These are phyloP conservation scores for Macrosiphum euphorbiae DNA, from an alignment of 2,888 invertebrate species.

Conservation along the genomic window DNA sequence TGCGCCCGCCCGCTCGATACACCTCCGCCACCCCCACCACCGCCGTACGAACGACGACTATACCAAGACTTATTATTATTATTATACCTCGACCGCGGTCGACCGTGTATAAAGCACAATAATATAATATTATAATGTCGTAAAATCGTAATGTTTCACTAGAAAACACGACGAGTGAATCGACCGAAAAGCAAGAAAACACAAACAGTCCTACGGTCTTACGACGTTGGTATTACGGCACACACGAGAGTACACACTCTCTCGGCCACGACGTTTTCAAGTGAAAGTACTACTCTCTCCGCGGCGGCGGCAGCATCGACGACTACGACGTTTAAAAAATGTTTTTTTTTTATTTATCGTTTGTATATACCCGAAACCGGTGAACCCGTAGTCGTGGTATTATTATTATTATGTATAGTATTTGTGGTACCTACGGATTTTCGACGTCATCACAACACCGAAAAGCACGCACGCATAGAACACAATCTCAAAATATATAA, in stretches of 20 bases:
- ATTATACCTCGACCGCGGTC: constrained; percentile 16
- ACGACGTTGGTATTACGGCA: not conserved
- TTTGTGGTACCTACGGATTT: constrained; percentile 7
- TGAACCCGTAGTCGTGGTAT: not conserved
- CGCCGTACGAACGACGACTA: not conserved
- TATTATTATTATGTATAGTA: not conserved
- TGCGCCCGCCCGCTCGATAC: constrained; percentile 23
- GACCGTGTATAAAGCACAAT: not conserved
- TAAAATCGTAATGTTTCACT: not conserved
- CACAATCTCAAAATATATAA: constrained; percentile 13
- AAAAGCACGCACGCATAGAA: not conserved
- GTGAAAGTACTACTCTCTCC: constrained; percentile 60
- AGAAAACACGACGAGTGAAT: not conserved
- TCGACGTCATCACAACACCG: constrained; percentile 3
- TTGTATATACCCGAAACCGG: not conserved
- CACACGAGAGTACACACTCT: not conserved
- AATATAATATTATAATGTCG: constrained; percentile 13
- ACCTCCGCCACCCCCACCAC: constrained; percentile 23
- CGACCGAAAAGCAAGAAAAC: constrained; percentile 38
- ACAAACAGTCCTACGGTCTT: constrained; percentile 7
- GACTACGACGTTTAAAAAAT: not conserved
- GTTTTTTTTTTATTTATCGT: not conserved
- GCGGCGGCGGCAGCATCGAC: not conserved
- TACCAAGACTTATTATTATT: constrained; percentile 3
- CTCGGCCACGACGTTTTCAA: constrained; percentile 39